These are phyloP conservation scores for Zaprionus tsacasi DNA, from an alignment of 1,140 invertebrate species.

Conservation along the genomic window DNA sequence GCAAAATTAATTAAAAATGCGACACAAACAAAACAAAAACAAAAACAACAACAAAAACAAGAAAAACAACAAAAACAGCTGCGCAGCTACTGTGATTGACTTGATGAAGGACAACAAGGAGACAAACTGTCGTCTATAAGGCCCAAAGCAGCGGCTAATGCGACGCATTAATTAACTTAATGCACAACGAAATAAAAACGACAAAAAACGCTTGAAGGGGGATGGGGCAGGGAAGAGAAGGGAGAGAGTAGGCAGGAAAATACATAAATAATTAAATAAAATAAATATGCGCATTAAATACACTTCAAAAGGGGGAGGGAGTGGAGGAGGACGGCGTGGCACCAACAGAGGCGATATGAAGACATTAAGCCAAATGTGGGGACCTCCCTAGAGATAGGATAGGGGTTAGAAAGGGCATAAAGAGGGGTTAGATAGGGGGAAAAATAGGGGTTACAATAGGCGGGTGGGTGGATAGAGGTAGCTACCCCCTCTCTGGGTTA, in stretches of 20 bases:
- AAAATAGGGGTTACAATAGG: background rate
- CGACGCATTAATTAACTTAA: constrained; percentile 75
- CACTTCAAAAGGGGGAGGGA: background rate
- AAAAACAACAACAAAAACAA: too few species aligned
- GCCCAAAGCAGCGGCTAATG: constrained; percentile 59
- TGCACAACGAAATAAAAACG: constrained; percentile 57
- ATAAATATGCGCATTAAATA: constrained; percentile 72
- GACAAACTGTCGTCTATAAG: constrained; percentile 51
- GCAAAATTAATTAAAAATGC: constrained; percentile 74
- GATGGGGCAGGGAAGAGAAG: constrained; percentile 15
- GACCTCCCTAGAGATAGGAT: background rate
- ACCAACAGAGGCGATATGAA: constrained; percentile 33
- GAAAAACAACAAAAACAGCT: constrained; percentile 33
- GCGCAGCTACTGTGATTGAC: constrained; percentile 59
- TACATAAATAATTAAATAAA: constrained; percentile 52
- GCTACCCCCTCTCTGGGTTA: background rate
- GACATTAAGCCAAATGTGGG: constrained; percentile 24
- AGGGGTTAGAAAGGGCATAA: too few species aligned
- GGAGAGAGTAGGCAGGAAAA: background rate
- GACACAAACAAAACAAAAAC: constrained; percentile 44
- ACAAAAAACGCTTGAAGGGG: constrained; percentile 7
- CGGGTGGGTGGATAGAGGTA: too few species aligned
- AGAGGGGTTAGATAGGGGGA: too few species aligned
- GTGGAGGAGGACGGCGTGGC: too few species aligned
- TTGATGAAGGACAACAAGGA: constrained; percentile 74